A percentile compares a stretch with the other conserved stretches of the same genome.
Conservation (phyloP, 2,797 vertebrate species). For the Cirrhinus molitorella region DNA sequence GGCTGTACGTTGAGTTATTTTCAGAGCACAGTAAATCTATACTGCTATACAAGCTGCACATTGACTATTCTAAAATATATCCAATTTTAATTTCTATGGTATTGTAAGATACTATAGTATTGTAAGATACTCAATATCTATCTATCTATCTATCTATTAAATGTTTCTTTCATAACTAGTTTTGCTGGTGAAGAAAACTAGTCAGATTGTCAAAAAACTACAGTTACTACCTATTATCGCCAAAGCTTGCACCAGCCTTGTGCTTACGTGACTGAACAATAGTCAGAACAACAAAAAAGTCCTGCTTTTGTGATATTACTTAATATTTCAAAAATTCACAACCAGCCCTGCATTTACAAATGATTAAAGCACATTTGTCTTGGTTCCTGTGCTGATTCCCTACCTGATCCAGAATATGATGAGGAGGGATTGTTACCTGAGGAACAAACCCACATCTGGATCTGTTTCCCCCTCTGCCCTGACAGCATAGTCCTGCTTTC, state of each 20-base stretch:
- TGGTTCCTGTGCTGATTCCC: conserved; percentile 39
- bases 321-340: neutral
- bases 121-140: too few species aligned
- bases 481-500: conserved; percentile 64
- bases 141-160: too few species aligned
- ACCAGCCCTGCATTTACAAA: neutral
- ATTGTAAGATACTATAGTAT: too few species aligned
- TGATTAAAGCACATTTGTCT: conserved; percentile 19
- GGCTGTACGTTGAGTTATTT: too few species aligned
- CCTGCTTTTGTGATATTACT: neutral
- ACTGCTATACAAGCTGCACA: too few species aligned
- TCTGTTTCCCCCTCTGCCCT: conserved; percentile 71
- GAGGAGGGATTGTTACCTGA: conserved; percentile 78
- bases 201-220: too few species aligned
- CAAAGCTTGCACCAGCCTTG: neutral
- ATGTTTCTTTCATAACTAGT: too few species aligned
- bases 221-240: too few species aligned
- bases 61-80: too few species aligned
- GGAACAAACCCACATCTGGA: conserved; percentile 78
- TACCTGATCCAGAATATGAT: conserved; percentile 58
- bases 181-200: too few species aligned
- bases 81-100: too few species aligned
- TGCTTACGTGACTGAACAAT: neutral
- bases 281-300: neutral
- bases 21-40: too few species aligned